Base-by-base conservation (phyloP, 2,113 vertebrate genomes). In the Hippopotamus amphibius region DNA sequence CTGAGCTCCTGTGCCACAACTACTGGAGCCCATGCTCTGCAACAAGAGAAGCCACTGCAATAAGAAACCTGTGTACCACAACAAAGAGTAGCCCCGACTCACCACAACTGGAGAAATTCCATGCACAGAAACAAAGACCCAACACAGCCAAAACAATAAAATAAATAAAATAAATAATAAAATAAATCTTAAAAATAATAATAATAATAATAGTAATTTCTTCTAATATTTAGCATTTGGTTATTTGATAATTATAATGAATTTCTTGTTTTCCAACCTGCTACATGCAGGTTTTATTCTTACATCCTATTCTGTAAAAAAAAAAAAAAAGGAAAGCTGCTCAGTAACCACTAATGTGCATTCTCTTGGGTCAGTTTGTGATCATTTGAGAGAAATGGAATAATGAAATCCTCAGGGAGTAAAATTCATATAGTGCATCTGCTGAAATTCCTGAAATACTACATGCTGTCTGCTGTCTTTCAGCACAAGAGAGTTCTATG, bases 361-460 rank as follows among this genome's bases (percentile, higher is more conserved):
- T 76, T 84, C 26, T 63, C n/a, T 86, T 57, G 7, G 53, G 7
- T 77, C 17, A 88, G 41, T 50, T 55, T 71, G 43, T 65, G 21
- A 88, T 37, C 86, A 1, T 90, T 86, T 91, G 43, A 88, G 13
- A 59, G 14, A 92, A 92, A 82, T 53, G 4, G 12, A 74, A 24
- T 91, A 53, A 94, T 69, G 7, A 76, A 37, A 92, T 69, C 22
- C 33, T 82, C 33, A 63, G n/a, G n/a, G 5, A 91, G 19, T 43
- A 50, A 82, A 21, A 19, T 69, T 92, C 13, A 69, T 33, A 53
- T 37, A 83, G 26, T 82, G 8, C 59, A 69, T 43, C 76, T 83
- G 21, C 68, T 88, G 26, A 94, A 82, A 92, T 76, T 76, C 13
- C 26, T 69, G 68, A 81, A 90, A 81, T 92, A 48, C 63, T 63